Evolutionary conservation across 2,797 vertebrate species (phyloP).

Genomic region (Phoxinus dragarum): DNA sequence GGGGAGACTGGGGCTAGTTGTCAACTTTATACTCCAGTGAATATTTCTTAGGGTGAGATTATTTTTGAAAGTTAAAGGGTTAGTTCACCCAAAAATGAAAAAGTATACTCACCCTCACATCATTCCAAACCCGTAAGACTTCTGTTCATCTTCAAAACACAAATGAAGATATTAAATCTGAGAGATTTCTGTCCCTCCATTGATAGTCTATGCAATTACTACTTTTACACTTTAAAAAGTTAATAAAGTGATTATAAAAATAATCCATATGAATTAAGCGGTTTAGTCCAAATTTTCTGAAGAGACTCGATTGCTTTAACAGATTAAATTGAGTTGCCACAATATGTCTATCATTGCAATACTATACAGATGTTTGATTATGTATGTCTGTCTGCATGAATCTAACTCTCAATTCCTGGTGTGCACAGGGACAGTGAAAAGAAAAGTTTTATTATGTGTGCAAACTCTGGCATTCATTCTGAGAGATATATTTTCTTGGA

Average conservation of each 20-base stretch:
- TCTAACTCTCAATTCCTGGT: neutral
- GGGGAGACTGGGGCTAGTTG: neutral
- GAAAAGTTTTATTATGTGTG: neutral
- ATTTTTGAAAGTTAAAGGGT: neutral
- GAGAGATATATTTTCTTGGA: constrained; percentile 32
- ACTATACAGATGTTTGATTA: neutral
- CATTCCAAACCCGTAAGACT: too few relatives aligned
- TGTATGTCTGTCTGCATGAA: neutral
- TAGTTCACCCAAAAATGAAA: neutral
- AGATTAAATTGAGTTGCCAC: neutral
- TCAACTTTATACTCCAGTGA: neutral
- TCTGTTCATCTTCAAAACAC: too few relatives aligned
- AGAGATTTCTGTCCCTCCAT: neutral
- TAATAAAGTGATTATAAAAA: too few relatives aligned
- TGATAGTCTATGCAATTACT: too few relatives aligned
- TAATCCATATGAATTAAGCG: too few relatives aligned
- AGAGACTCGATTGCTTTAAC: neutral
- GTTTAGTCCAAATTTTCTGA: neutral
- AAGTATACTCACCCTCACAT: too few relatives aligned
- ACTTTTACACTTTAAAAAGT: too few relatives aligned
- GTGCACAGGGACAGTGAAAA: constrained; percentile 14
- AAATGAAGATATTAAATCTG: neutral
- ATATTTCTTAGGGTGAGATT: neutral
- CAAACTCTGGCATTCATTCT: neutral
- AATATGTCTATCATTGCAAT: neutral